These are phyloP conservation scores for Liolophura sinensis DNA, from an alignment of 1,140 invertebrate species.

Conservation along the genomic window DNA sequence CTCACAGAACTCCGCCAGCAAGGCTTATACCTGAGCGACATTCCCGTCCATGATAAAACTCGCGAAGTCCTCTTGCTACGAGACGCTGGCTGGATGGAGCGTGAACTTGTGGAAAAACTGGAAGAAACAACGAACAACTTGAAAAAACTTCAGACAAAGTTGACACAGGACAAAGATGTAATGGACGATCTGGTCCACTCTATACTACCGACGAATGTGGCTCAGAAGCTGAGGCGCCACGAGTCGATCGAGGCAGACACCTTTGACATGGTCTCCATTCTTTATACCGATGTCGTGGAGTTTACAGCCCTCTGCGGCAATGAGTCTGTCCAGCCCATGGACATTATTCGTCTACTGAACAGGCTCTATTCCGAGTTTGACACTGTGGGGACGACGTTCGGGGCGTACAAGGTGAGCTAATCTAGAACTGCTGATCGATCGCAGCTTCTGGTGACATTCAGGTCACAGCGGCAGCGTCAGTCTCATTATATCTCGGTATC, in stretches of 20 bases:
- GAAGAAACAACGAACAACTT: conserved; percentile 93
- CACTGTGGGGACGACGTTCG: background rate
- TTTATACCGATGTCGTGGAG: conserved; percentile 16
- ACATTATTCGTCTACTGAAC: conserved; percentile 18
- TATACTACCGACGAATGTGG: conserved; percentile 86
- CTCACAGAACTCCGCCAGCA: conserved; percentile 86
- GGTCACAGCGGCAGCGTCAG: too few species aligned
- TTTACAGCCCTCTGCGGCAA: conserved; percentile 16
- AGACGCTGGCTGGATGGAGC: conserved; percentile 95
- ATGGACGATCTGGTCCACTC: conserved; percentile 93
- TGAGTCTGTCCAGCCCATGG: conserved; percentile 13
- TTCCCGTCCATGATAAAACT: conserved; percentile 92
- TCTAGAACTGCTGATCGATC: too few species aligned
- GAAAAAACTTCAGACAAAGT: conserved; percentile 88
- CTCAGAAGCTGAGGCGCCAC: conserved; percentile 84
- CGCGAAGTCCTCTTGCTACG: conserved; percentile 92
- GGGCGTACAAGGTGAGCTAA: too few species aligned
- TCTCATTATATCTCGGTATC: too few species aligned
- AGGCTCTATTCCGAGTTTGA: conserved; percentile 19
- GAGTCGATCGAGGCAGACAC: conserved; percentile 62
- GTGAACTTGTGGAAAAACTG: conserved; percentile 90
- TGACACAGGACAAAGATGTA: conserved; percentile 92
- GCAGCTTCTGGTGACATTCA: too few species aligned
- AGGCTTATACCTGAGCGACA: conserved; percentile 88
- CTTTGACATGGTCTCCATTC: conserved; percentile 15